Evolutionary conservation across 2,888 invertebrate genomes (phyloP), one percentile per base, ranked within the genome.

Genomic region (Spilosoma lubricipeda): DNA sequence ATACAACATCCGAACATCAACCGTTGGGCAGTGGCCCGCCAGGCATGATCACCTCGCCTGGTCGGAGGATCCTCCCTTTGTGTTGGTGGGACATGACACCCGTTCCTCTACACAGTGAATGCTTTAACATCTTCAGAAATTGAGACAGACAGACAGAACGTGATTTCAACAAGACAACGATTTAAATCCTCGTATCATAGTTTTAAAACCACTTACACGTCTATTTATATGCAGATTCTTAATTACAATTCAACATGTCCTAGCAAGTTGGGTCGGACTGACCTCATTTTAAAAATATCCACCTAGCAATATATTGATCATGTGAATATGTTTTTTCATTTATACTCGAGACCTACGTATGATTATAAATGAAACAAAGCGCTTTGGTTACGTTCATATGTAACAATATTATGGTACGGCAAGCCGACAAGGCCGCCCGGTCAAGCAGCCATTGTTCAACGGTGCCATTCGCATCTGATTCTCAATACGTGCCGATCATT

Each of bases 371-470:
- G 39, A 45, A 39, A 74, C 66, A 74, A 70, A 74, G 66, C 70
- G 39, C 70, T 59, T 67, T 56, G 59, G 67, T 67, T 70, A 45
- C 63, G 71, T 63, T 56, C 70, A 45, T 56, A 74, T 30, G 71
- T 68, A n/a, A 75, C 74, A 68, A 75, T 74, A 71, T 67, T 71
- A 75, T 71, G 69, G 69, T 81, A 80, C 68, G 81, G 75, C 52
- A 13, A 33, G 63, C 27, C 7, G 13, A 78, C 86, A 86, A 87
- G 87, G 87, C 80, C 87, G 76, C 65, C 83, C 81, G 82, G 86
- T 82, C 80, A 80, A 42, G 74, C 79, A 66, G 63, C 74, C 72
- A 79, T 80, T 80, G 82, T 81, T 76, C 48, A 42, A 69, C n/a
- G 64, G 15, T 67, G 59, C 73, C 48, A 63, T 64, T 73, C 64